Base-by-base conservation (phyloP, 2,888 invertebrate genomes). In the Agriotes lineatus region DNA sequence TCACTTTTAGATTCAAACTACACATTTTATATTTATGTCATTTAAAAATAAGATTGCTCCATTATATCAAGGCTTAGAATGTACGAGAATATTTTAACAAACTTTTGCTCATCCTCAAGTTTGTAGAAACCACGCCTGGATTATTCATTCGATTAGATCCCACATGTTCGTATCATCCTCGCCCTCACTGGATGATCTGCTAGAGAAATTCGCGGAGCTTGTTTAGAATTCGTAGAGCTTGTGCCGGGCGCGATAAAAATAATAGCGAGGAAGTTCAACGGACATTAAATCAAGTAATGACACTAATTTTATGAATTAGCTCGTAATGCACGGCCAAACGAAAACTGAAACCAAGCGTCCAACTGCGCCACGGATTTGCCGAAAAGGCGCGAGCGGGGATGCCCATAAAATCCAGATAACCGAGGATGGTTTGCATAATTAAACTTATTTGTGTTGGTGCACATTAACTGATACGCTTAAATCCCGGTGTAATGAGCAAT, bases 221-320 rank as follows among this genome's bases (percentile, higher is more conserved):
- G 9, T 16, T 42, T 42, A 16, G 12, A 25, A 42, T 39, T 39
- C 39, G 42, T 35, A n/a, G 2, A 52, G 52, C 52, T 52, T 52
- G 33, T 30, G 30, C 14, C 52, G 18, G 16, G 16, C 52, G 25
- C 12, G 45, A 61, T 33, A 37, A 20, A 25, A 50, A 61, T 50
- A 59, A 61, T 50, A 37, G 50, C 61, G 59, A 68, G 68, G 68
- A 68, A 68, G 68, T 68, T 68, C 68, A 68, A 68, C 45, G 68
- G 59, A 68, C 68, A 68, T 68, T 68, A 68, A 68, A 68, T 68
- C 68, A 58, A 35, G 50, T 68, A 68, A 68, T 68, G 68, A 68
- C 68, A 44, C 58, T 58, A 68, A 68, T 68, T 68, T 68, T 63
- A 62, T 54, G 33, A 68, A 68, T 68, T 68, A 63, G 18, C 33